phyloP scores from a whole-genome alignment of 2,888 invertebrate species.

The Podabrus alpinus region DNA sequence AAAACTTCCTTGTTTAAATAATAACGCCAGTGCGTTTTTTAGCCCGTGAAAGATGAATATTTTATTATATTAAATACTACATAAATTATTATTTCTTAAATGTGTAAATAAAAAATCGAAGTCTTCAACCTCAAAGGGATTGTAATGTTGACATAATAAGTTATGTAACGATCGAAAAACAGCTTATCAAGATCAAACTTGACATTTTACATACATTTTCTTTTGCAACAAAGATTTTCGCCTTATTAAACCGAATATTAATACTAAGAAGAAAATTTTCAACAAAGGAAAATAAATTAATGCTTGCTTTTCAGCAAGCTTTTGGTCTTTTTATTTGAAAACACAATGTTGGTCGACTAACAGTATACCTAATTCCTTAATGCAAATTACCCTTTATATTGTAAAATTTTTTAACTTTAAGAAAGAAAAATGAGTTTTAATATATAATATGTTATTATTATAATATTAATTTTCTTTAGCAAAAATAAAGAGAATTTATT shows the following conservation, averaged over 20 bases:
- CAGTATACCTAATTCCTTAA: not conserved
- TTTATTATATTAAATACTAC: not conserved
- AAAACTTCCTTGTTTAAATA: not conserved
- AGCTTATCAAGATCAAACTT: slow-evolving; percentile 11
- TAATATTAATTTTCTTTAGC: not conserved
- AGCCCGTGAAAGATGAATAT: not conserved
- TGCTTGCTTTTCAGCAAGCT: slow-evolving; percentile 7
- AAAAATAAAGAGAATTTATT: not conserved
- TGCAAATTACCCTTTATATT: slow-evolving; percentile 2
- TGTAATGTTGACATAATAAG: slow-evolving; percentile 14
- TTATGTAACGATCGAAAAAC: slow-evolving; percentile 15
- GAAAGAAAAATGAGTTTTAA: not conserved
- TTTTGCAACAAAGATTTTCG: slow-evolving; percentile 12
- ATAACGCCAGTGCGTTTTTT: not conserved
- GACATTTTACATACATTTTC: slow-evolving; percentile 16
- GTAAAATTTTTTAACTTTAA: not conserved
- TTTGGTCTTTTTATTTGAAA: slow-evolving; percentile 11
- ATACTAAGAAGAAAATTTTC: slow-evolving; percentile 17
- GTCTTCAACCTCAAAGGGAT: slow-evolving; percentile 3
- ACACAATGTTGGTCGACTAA: not conserved
- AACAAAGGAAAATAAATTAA: slow-evolving; percentile 21
- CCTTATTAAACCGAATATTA: slow-evolving; percentile 20
- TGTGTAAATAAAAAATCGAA: not conserved
- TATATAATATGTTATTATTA: not conserved
- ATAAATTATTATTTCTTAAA: not conserved